These are phyloP conservation scores for Chymomyza costata DNA, from an alignment of 1,140 invertebrate species.

Conservation along the genomic window DNA sequence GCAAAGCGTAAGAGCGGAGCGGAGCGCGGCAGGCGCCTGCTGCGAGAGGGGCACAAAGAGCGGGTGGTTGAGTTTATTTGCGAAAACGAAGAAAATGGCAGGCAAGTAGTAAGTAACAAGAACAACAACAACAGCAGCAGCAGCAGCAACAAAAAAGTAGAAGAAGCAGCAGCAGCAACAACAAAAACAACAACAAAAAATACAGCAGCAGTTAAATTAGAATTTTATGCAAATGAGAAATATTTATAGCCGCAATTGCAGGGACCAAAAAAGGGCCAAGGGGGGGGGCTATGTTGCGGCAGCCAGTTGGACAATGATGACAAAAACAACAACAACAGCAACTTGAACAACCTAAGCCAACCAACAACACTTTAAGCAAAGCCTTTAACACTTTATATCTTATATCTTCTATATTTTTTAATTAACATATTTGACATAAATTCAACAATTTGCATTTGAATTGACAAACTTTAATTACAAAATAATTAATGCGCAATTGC, in stretches of 20 bases:
- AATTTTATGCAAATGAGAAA: conserved; percentile 67
- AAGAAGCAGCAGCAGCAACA: conserved; percentile 21
- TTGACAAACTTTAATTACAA: background rate
- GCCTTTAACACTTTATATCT: background rate
- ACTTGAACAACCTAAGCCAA: background rate
- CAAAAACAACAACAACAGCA: no score
- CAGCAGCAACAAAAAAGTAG: conserved; percentile 36
- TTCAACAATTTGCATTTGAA: background rate
- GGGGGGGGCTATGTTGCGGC: conserved; percentile 1
- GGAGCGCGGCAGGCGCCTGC: conserved; percentile 1
- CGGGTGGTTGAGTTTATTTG: no score
- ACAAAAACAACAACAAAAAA: conserved; percentile 18
- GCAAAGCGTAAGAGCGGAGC: conserved; percentile 14
- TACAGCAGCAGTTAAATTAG: conserved; percentile 65
- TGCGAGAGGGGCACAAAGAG: conserved; percentile 3
- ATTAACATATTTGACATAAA: conserved; percentile 15
- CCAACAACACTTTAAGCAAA: background rate
- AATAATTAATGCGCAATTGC: background rate
- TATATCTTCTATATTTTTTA: no score
- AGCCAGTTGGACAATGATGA: no score
- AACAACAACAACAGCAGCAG: no score
- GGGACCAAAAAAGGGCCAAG: background rate
- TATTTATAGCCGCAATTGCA: conserved; percentile 55
- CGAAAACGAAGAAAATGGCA: no score
- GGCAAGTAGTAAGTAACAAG: no score